Base-by-base conservation (phyloP, 2,113 vertebrate genomes). In the Jacana jacana region DNA sequence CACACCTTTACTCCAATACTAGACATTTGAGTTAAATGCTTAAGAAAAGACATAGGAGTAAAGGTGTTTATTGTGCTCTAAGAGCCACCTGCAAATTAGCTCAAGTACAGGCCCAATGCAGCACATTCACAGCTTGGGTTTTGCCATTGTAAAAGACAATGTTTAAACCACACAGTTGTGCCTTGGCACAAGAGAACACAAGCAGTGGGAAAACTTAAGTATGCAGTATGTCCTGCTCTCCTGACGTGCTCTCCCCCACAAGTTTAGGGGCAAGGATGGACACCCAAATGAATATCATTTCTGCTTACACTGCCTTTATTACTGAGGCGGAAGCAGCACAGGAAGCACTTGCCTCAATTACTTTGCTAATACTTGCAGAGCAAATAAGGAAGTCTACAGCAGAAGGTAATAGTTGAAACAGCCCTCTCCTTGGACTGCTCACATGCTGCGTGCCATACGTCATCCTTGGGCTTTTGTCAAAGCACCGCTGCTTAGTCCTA, bases 401-500 rank as follows among this genome's bases (percentile, higher is more conserved):
- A 71, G 35, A 35, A 9, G 55, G 15, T 1, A 10, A 46, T 15
- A 31, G 31, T 64, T 42, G 13, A 14, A 81, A 20, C 42, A 31
- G 51, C 33, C 30, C 13, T 14, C 19, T 13, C n/a, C 40, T 72
- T 10, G 13, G 31, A 13, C 85, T 72, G 44, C 44, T 58, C 63
- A 14, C 12, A 4, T 6, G 3, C 44, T 46, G 30, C n/a, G n/a
- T 0, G 0, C 25, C 44, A 7, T 8, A 18, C 28, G 20, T 11
- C 22, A 7, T 8, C 10, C 52, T 9, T 7, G 4, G 31, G 42
- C 30, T 31, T 27, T 46, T 19, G 22, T 16, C 27, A 15, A 42
- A 18, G 37, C 51, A 33, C 44, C 48, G 16, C 52, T 54, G 8
- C 82, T 71, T 17, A 39, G 25, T 24, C 17, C 37, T 19, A 15